Evolutionary conservation across 2,113 vertebrate genomes (phyloP), one percentile per base, ranked within the genome.

Genomic region (Brachionichthys hirsutus): DNA sequence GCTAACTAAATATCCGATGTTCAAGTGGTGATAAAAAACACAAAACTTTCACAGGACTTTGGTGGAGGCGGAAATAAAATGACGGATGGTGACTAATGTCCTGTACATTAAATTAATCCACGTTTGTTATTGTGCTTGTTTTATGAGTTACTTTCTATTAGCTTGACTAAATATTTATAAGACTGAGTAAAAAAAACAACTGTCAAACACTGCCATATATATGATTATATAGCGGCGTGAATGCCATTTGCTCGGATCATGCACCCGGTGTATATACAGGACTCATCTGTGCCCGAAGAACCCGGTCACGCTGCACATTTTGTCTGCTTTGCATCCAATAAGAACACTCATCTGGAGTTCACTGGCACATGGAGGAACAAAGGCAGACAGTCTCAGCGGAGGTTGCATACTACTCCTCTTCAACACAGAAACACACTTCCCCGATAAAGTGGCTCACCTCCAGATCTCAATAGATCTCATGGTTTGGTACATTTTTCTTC

Each of bases 271-370:
- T 30, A 63, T 47, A 51, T 70, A 79, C 34, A 63, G 56, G 13
- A 57, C 58, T 3, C 67, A 73, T 20, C 38, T 49, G 44, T 41
- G 44, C 36, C 65, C 66, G 75, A 59, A 72, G 56, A 73, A 62
- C 65, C 41, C 69, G n/a, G 15, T 11, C 16, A 12, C 7, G n/a
- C 34, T 41, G 52, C 17, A 68, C 34, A 9, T 54, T 58, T 45
- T 51, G 43, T 13, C 35, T 41, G 75, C 53, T 68, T 66, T 58
- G 47, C 46, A 17, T 78, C 76, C 82, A 67, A 78, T 67, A 67
- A 30, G 16, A 10, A 54, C 53, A 66, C 50, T 77, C 61, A 42
- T 58, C 50, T 59, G 61, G 17, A 67, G 55, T 47, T 30, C 6
- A 30, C 60, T 59, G 62, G 69, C 47, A 62, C 51, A 48, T 52